A percentile compares a stretch with the other conserved stretches of the same genome.
Evolutionary conservation across 2,113 vertebrate genomes (phyloP).

Genomic region (Limanda limanda): DNA sequence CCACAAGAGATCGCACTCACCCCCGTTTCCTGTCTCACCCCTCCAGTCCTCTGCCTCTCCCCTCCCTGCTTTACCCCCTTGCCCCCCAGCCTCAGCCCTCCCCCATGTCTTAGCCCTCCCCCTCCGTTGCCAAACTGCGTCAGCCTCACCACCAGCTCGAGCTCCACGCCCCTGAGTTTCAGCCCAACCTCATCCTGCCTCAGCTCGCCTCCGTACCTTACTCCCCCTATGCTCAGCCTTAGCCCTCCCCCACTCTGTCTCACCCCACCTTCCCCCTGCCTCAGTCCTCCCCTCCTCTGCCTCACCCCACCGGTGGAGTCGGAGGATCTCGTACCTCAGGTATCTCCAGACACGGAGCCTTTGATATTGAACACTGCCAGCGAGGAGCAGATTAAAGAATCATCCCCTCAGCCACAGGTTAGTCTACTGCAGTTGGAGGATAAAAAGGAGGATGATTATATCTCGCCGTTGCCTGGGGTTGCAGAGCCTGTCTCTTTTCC

Average conservation of each 20-base stretch:
- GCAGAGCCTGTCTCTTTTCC: conserved; percentile 71
- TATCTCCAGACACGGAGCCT: conserved; percentile 66
- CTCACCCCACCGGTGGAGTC: conserved; percentile 69
- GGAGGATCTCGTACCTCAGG: conserved; percentile 65
- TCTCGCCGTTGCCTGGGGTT: conserved; percentile 57
- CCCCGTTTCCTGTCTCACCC: conserved; percentile 49
- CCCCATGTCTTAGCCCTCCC: conserved; percentile 67
- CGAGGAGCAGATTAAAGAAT: conserved; percentile 49
- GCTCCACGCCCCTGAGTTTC: conserved; percentile 68
- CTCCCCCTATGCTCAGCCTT: conserved; percentile 75
- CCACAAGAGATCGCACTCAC: conserved; percentile 34
- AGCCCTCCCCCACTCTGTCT: conserved; percentile 71
- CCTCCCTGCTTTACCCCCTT: conserved; percentile 62
- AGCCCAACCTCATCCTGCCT: conserved; percentile 77
- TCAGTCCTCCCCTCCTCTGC: conserved; percentile 75
- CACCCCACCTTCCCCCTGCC: conserved; percentile 67
- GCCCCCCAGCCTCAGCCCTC: conserved; percentile 66
- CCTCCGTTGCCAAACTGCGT: conserved; percentile 36
- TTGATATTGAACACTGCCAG: conserved; percentile 61
- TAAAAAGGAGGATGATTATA: conserved; percentile 47
- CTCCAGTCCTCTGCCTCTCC: conserved; percentile 67
- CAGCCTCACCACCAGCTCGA: conserved; percentile 59
- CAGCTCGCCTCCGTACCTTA: conserved; percentile 76
- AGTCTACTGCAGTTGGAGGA: conserved; percentile 58
- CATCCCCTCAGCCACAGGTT: conserved; percentile 48